These are phyloP conservation scores for Tenebrio molitor DNA, from an alignment of 1,140 invertebrate species.

Conservation along the genomic window DNA sequence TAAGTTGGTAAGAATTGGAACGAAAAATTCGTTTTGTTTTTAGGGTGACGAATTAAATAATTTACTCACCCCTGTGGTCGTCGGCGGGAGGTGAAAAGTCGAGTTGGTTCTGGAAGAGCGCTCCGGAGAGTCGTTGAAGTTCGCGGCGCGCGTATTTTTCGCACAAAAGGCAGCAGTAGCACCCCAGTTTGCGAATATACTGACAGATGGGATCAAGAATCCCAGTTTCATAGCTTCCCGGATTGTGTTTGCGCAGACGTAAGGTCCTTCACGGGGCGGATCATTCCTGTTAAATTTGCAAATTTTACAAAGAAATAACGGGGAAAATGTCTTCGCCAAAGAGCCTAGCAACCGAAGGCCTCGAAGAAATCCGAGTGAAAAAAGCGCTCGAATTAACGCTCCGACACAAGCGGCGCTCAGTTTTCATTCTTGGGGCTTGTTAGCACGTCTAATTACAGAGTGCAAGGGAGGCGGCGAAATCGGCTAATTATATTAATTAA, in stretches of 20 bases:
- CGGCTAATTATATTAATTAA: constrained; percentile 26
- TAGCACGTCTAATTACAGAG: constrained; percentile 1
- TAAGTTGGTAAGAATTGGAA: too few species aligned
- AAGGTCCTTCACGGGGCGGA: constrained; percentile 29
- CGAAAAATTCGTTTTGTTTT: too few species aligned
- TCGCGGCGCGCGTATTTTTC: constrained; percentile 23
- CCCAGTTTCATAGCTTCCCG: constrained; percentile 42
- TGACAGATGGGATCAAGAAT: constrained; percentile 40
- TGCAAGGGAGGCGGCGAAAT: neutral
- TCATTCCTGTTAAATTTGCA: constrained; percentile 43
- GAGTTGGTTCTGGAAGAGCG: too few species aligned
- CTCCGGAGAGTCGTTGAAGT: too few species aligned
- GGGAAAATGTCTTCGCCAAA: neutral
- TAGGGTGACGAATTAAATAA: too few species aligned
- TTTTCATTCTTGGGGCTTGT: neutral
- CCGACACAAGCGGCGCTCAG: neutral
- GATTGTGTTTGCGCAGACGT: constrained; percentile 37
- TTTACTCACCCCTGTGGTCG: too few species aligned
- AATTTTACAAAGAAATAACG: constrained; percentile 14
- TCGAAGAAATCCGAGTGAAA: neutral
- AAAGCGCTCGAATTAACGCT: neutral
- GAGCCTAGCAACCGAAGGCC: neutral
- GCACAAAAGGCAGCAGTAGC: constrained; percentile 3
- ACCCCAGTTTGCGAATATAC: constrained; percentile 38
- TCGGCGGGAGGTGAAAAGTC: too few species aligned